Evolutionary conservation across 1,140 invertebrate species (phyloP), one percentile per base, ranked within the genome.

Genomic region (Schlechtendalia chinensis): DNA sequence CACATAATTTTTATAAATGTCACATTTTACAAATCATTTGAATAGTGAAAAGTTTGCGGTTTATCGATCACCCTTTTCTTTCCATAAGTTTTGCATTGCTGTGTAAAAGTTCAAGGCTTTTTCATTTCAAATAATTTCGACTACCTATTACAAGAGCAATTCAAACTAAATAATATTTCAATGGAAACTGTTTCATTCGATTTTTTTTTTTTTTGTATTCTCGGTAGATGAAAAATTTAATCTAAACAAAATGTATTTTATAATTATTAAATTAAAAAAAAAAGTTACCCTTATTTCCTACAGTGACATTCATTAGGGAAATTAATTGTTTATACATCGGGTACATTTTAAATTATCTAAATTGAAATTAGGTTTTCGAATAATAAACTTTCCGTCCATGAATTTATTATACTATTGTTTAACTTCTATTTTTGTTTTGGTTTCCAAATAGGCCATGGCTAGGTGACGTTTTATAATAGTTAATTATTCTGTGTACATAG

Each of bases 41-140:
- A 39, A 39, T 39, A 39, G 32, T 39, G n/a, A 39, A 39, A 39
- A 4, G 32, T 39, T 39, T 19, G 27, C 17, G 19, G 17, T 17
- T 65, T 65, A 65, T 65, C 29, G 61, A 65, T 39, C n/a, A n/a
- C n/a, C n/a, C n/a, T n/a, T n/a, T n/a, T n/a, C n/a, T n/a, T n/a
- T 32, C 27, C 29, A 19, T 65, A 32, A 11, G 19, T 65, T 65
- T 65, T 29, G 61, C 19, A 65, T 32, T 39, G n/a, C 61, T 8
- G 29, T 32, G 29, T 11, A 65, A 65, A 32, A 65, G 61, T 65
- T 65, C 61, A 65, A 65, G 61, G 61, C 6, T 65, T n/a, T 27
- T 65, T 39, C 32, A 39, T 39, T 39, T 39, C 3, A 39, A 39
- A 39, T 39, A 39, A 39, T 39, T 39, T 39, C 8, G 3, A 39